Percentiles rank a stretch among this genome's conserved stretches.
phyloP scores from a whole-genome alignment of 2,888 invertebrate genomes.

The Meloe dianella region DNA sequence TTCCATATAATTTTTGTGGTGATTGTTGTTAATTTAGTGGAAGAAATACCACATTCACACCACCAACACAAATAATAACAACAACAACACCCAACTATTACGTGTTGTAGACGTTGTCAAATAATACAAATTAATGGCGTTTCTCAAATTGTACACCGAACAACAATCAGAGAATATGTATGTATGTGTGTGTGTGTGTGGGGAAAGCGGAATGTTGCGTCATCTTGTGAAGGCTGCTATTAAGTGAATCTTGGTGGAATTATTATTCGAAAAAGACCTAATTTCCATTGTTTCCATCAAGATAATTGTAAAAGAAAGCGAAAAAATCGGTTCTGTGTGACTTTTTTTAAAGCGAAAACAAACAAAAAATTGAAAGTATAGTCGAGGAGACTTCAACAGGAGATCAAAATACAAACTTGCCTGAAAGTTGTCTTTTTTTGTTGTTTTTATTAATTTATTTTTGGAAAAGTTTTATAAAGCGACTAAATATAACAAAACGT shows the following conservation, averaged over 20 bases:
- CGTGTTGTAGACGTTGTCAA: conserved; percentile 37
- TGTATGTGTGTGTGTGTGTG: conserved; percentile 36
- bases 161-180: conserved; percentile 1
- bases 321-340: background rate
- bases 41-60: conserved; percentile 21
- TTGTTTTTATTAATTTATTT: background rate
- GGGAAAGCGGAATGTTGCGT: conserved; percentile 43
- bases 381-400: background rate
- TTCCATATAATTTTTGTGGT: background rate
- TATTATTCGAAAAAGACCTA: background rate
- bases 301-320: background rate
- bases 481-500: background rate
- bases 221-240: conserved; percentile 38
- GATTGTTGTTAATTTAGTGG: background rate
- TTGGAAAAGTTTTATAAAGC: background rate
- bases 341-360: background rate
- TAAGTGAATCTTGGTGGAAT: conserved; percentile 35
- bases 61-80: conserved; percentile 17
- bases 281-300: background rate
- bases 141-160: conserved; percentile 33
- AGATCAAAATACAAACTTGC: background rate
- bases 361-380: too few relatives aligned
- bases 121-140: conserved; percentile 39
- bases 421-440: background rate
- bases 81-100: conserved; percentile 24